Conservation (phyloP, 37 sponge, comb jelly and placozoan species). For the Aplysina aerophoba region DNA sequence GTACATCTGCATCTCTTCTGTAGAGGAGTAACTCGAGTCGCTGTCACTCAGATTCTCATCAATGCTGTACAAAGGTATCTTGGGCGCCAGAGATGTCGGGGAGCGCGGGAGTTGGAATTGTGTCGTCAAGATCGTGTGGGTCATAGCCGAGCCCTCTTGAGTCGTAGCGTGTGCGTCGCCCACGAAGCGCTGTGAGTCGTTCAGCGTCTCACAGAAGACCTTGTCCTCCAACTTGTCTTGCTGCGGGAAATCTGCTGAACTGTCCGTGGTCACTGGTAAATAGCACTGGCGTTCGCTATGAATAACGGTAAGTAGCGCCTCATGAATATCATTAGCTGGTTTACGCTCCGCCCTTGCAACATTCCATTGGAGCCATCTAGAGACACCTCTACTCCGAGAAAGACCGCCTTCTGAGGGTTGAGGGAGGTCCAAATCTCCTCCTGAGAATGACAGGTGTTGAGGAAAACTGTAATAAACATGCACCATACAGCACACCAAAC, state of each 20-base stretch:
- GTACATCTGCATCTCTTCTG: constrained; percentile 25
- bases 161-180: neutral
- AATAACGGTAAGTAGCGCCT: neutral
- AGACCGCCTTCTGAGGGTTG: neutral
- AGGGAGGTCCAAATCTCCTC: neutral
- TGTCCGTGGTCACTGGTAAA: constrained; percentile 6
- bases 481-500: no score
- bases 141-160: neutral
- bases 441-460: neutral
- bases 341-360: no score
- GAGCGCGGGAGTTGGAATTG: neutral
- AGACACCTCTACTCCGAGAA: neutral
- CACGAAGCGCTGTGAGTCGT: neutral
- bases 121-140: neutral
- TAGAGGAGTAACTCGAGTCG: constrained; percentile 45
- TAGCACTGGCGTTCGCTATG: neutral
- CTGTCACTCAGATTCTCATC: constrained; percentile 11
- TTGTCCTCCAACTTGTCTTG: constrained; percentile 15
- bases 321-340: constrained; percentile 23
- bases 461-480: neutral
- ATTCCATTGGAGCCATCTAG: no score
- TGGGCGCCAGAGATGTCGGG: neutral
- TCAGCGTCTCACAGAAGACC: neutral
- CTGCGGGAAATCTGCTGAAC: neutral
- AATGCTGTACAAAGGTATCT: neutral